A percentile compares a stretch with the other conserved stretches of the same genome.
phyloP scores from a whole-genome alignment of 2,797 vertebrate species.

The Xenops minutus region DNA sequence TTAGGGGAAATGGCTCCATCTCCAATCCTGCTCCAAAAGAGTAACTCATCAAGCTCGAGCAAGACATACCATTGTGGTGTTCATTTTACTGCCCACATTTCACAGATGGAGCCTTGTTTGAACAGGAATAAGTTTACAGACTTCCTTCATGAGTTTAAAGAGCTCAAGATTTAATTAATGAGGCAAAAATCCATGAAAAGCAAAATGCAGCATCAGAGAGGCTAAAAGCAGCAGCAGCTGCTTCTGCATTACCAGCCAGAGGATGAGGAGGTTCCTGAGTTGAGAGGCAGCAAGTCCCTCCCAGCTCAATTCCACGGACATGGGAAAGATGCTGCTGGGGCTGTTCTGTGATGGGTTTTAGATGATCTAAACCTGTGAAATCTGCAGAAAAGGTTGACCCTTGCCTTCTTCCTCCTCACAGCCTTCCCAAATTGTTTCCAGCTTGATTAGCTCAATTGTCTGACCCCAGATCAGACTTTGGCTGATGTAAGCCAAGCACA shows the following conservation, averaged over 20 bases:
- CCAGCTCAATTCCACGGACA: accelerated
- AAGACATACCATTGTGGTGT: accelerated
- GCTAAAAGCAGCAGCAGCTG: neutral
- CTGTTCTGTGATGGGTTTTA: neutral
- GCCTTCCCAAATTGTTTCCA: neutral
- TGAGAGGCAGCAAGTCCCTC: neutral
- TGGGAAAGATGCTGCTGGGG: accelerated
- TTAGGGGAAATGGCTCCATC: neutral
- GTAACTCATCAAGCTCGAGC: accelerated
- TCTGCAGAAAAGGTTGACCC: neutral
- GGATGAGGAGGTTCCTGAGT: neutral
- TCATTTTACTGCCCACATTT: neutral
- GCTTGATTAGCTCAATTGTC: neutral
- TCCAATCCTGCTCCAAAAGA: neutral
- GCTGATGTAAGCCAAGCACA: neutral
- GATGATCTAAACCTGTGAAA: neutral
- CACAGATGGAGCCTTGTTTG: neutral
- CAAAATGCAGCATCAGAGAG: accelerated
- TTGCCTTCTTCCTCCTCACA: neutral
- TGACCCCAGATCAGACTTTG: neutral
- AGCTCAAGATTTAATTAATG: neutral
- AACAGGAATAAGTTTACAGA: neutral
- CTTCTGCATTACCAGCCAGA: neutral
- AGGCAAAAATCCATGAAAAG: neutral
- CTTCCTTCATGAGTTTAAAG: neutral